These are phyloP conservation scores for Chlamydotis undulata DNA, from an alignment of 2,113 vertebrate species.

Conservation along the genomic window DNA sequence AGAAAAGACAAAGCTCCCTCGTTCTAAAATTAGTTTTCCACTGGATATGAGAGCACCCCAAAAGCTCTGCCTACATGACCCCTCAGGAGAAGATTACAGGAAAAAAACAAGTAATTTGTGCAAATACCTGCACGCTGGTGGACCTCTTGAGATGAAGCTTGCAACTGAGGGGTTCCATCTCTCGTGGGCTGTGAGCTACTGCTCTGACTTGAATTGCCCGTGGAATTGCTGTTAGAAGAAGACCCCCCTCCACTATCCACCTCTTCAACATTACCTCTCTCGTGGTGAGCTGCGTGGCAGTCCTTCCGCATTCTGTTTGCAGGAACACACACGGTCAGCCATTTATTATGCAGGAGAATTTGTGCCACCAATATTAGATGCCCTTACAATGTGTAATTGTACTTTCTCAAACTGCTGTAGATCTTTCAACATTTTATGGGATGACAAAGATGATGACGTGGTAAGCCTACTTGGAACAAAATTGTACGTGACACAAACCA, in stretches of 20 bases:
- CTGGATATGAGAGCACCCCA: background rate
- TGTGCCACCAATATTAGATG: background rate
- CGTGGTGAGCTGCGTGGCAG: constrained; percentile 86
- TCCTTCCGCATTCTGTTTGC: constrained; percentile 90
- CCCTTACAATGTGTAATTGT: background rate
- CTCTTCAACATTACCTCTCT: constrained; percentile 84
- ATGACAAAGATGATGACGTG: background rate
- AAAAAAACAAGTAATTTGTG: background rate
- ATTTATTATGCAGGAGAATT: background rate
- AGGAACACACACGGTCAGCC: background rate
- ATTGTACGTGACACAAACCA: background rate
- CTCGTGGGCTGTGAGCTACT: constrained; percentile 80
- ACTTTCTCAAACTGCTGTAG: background rate
- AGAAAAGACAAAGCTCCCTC: background rate
- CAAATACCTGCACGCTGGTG: constrained; percentile 77
- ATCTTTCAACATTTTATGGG: background rate
- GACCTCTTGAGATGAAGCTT: constrained; percentile 62
- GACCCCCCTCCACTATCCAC: constrained; percentile 77
- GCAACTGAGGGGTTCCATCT: constrained; percentile 75
- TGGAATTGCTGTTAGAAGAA: constrained; percentile 72
- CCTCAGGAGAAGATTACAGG: background rate
- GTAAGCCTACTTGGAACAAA: background rate
- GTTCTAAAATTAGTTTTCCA: background rate
- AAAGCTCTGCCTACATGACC: background rate
- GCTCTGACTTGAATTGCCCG: constrained; percentile 84